These are phyloP conservation scores for Myodes glareolus DNA, from an alignment of 2,113 vertebrate species.

Conservation along the genomic window DNA sequence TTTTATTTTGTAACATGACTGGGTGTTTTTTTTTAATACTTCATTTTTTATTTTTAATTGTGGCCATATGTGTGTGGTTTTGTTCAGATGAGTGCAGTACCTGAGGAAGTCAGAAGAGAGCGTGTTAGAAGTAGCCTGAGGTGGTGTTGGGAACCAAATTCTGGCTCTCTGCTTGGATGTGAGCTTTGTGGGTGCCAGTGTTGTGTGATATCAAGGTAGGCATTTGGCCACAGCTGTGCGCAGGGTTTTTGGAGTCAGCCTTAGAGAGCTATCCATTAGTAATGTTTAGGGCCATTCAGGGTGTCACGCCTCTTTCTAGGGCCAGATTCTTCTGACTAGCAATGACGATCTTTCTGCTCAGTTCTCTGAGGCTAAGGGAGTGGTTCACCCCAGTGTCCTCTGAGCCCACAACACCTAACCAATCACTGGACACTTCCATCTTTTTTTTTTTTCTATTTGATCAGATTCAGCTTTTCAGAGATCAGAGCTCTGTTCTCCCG, in stretches of 20 bases:
- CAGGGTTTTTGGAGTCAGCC: neutral
- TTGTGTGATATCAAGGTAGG: neutral
- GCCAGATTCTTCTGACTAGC: neutral
- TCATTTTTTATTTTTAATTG: neutral
- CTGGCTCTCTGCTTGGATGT: too few species aligned
- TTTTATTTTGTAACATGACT: neutral
- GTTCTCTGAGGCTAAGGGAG: neutral
- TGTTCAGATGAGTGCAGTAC: neutral
- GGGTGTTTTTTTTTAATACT: neutral
- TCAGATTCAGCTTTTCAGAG: neutral
- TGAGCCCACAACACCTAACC: neutral
- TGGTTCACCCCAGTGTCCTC: too few species aligned
- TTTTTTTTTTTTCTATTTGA: neutral
- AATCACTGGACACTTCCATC: neutral
- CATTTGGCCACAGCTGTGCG: neutral
- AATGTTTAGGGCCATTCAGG: neutral
- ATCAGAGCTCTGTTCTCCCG: neutral
- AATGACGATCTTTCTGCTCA: neutral
- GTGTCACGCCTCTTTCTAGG: neutral
- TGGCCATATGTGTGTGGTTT: neutral
- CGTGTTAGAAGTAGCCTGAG: neutral
- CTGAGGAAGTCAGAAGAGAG: neutral
- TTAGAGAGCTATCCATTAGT: neutral
- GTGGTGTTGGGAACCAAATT: neutral
- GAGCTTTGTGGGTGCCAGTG: neutral